Evolutionary conservation across 1,140 invertebrate species (phyloP).

Genomic region (Aphelinus atriplicis): DNA sequence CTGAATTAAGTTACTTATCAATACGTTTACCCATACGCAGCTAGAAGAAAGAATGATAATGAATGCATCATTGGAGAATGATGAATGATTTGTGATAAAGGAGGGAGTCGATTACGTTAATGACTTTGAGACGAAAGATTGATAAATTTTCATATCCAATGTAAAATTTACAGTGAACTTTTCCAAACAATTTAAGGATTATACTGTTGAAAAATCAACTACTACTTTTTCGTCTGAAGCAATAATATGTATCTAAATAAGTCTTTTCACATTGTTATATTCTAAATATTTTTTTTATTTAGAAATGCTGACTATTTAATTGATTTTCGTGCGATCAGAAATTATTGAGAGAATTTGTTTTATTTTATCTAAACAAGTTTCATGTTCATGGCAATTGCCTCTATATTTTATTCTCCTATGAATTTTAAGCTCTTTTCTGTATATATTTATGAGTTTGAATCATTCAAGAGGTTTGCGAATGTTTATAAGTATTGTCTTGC

Average conservation of each 20-base stretch:
- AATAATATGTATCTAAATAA: neutral
- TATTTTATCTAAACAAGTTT: too few relatives aligned
- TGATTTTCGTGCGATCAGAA: too few relatives aligned
- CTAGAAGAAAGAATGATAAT: constrained; percentile 1
- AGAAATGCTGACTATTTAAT: too few relatives aligned
- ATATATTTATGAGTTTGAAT: neutral
- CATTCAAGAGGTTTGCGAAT: constrained; percentile 4
- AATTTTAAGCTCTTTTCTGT: too few relatives aligned
- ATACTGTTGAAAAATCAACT: neutral
- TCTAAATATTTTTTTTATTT: too few relatives aligned
- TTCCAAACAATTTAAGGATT: too few relatives aligned
- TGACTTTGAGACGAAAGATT: neutral
- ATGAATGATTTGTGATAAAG: constrained; percentile 8
- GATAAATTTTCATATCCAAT: neutral
- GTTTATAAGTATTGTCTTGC: constrained; percentile 7
- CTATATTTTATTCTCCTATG: too few relatives aligned
- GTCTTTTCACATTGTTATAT: neutral
- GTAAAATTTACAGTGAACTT: too few relatives aligned
- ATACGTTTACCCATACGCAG: constrained; percentile 17
- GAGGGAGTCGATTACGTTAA: neutral
- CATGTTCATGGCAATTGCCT: too few relatives aligned
- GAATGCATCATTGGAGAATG: constrained; percentile 15
- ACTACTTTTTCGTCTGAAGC: neutral
- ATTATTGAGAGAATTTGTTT: too few relatives aligned
- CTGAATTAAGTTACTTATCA: constrained; percentile 15